These are phyloP conservation scores for Pediacus dermestoides DNA, from an alignment of 2,888 invertebrate species.

Conservation along the genomic window DNA sequence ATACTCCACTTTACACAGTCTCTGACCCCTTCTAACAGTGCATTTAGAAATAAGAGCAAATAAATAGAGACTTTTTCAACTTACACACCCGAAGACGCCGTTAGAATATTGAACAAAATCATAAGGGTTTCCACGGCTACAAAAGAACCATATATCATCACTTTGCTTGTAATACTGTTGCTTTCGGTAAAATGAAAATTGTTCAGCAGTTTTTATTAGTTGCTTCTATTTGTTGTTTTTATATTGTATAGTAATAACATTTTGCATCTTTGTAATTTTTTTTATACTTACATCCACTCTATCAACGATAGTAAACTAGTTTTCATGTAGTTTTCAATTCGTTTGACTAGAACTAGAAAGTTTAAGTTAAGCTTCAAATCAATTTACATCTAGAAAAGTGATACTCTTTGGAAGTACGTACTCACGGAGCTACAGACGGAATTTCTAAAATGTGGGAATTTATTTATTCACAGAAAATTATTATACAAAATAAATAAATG, in stretches of 20 bases:
- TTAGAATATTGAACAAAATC: constrained; percentile 38
- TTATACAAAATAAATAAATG: too few relatives aligned
- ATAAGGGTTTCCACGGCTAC: constrained; percentile 35
- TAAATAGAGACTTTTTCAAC: constrained; percentile 38
- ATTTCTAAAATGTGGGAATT: too few relatives aligned
- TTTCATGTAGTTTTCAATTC: constrained; percentile 2
- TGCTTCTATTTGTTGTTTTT: constrained; percentile 1
- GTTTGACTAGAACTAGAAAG: neutral
- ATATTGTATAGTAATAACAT: neutral
- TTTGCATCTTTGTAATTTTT: neutral
- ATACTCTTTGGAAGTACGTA: neutral
- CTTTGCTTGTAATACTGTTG: constrained; percentile 34
- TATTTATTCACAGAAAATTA: too few relatives aligned
- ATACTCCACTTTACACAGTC: constrained; percentile 24
- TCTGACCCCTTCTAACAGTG: constrained; percentile 27
- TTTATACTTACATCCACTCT: constrained; percentile 1
- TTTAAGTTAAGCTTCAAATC: neutral
- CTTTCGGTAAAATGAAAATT: constrained; percentile 33
- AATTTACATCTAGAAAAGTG: neutral
- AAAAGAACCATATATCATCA: constrained; percentile 32
- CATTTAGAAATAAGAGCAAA: constrained; percentile 35
- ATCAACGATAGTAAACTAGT: neutral
- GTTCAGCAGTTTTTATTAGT: neutral
- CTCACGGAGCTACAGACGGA: too few relatives aligned
- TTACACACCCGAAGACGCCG: constrained; percentile 32